Percentiles rank a stretch among this genome's conserved stretches.
phyloP scores from a whole-genome alignment of 2,113 vertebrate species.

The Clarias magur region DNA sequence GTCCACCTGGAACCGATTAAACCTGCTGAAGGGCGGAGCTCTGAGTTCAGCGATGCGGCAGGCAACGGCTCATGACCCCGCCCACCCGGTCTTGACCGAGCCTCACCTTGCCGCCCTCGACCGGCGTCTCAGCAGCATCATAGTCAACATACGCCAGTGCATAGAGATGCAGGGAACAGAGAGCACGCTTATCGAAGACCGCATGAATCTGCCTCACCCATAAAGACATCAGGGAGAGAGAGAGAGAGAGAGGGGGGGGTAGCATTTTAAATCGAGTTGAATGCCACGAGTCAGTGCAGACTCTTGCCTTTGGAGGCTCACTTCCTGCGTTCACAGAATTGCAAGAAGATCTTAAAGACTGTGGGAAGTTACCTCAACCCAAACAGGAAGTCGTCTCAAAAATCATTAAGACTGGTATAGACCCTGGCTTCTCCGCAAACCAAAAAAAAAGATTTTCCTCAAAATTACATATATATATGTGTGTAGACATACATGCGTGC shows the following conservation, averaged over 20 bases:
- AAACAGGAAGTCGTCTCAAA: conserved; percentile 29
- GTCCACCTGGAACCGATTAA: conserved; percentile 95
- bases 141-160: conserved; percentile 91
- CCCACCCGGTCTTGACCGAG: conserved; percentile 83
- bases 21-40: conserved; percentile 83
- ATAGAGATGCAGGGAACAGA: conserved; percentile 90
- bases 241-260: not conserved
- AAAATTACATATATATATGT: not conserved
- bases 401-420: not conserved
- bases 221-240: conserved; percentile 50
- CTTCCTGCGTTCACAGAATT: conserved; percentile 13
- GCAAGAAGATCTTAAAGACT: conserved; percentile 3
- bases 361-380: not conserved
- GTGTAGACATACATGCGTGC: not conserved
- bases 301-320: not conserved
- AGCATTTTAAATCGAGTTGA: not conserved
- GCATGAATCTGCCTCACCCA: conserved; percentile 93
- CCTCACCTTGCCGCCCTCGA: conserved; percentile 86
- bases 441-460: conserved; percentile 5
- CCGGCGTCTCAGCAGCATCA: conserved; percentile 82
- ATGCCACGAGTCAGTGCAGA: not conserved
- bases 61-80: conserved; percentile 86
- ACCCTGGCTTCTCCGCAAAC: not conserved
- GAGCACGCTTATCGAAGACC: conserved; percentile 91
- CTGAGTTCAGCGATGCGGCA: conserved; percentile 87